Evolutionary conservation across 2,888 invertebrate genomes (phyloP).

Genomic region (Eremobia ochroleuca): DNA sequence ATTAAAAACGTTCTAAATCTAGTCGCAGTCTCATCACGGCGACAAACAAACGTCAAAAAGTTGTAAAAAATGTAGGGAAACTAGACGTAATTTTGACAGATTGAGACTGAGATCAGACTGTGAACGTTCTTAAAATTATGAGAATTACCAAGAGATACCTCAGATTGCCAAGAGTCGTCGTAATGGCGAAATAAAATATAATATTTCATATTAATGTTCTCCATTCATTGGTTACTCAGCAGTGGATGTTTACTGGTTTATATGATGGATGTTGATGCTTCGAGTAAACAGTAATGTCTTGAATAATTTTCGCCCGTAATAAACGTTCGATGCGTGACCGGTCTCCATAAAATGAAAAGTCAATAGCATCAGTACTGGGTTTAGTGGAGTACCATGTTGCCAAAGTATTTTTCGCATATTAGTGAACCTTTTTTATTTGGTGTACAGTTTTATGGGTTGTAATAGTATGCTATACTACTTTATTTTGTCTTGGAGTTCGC

Average conservation of each 20-base stretch:
- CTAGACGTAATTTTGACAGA: too few relatives aligned
- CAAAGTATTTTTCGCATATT: conserved; percentile 49
- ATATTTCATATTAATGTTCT: conserved; percentile 15
- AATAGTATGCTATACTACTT: not conserved
- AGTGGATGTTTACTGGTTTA: conserved; percentile 6
- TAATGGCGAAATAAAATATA: conserved; percentile 37
- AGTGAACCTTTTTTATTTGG: conserved; percentile 24
- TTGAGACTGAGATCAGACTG: too few relatives aligned
- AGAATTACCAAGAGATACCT: too few relatives aligned
- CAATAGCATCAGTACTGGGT: conserved; percentile 62
- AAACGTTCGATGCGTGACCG: conserved; percentile 70
- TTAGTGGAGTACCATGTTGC: conserved; percentile 61
- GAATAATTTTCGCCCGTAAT: conserved; percentile 51
- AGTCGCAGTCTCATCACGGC: too few relatives aligned
- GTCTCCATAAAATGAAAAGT: conserved; percentile 66
- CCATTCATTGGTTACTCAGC: conserved; percentile 3
- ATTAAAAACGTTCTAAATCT: too few relatives aligned
- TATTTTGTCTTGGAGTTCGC: not conserved
- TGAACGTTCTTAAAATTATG: too few relatives aligned
- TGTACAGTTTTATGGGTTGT: conserved; percentile 13
- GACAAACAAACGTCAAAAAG: too few relatives aligned
- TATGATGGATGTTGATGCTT: conserved; percentile 12
- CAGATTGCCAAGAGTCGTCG: not conserved
- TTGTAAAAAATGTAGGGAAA: too few relatives aligned
- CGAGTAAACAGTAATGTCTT: conserved; percentile 39